Conservation (phyloP, 2,888 invertebrate genomes). For the Heliconius ismenius region DNA sequence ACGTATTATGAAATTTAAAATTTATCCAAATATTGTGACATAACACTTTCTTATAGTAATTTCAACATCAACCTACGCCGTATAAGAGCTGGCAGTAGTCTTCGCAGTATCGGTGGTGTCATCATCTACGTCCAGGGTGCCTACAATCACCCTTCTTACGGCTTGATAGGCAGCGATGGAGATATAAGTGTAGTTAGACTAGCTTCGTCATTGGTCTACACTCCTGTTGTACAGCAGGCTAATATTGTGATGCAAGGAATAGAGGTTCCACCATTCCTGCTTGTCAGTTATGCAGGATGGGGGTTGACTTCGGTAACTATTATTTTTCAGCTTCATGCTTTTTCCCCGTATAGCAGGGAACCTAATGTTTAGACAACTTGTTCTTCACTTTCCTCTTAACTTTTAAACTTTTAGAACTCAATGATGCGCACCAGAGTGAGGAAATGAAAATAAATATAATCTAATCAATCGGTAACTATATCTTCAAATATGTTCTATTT, state of each 20-base stretch:
- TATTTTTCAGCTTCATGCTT: neutral
- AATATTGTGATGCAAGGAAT: constrained; percentile 47
- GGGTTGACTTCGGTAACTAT: constrained; percentile 53
- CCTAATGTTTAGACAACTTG: neutral
- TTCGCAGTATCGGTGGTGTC: constrained; percentile 57
- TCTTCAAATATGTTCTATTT: too few relatives aligned
- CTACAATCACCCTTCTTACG: constrained; percentile 57
- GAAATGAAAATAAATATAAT: too few relatives aligned
- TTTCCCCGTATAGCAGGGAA: neutral
- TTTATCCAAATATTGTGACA: neutral
- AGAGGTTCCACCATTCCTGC: constrained; percentile 48
- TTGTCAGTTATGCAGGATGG: constrained; percentile 61
- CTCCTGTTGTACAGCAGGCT: constrained; percentile 47
- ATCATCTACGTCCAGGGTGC: constrained; percentile 46
- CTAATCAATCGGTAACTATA: too few relatives aligned
- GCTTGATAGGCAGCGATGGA: constrained; percentile 47
- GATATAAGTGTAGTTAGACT: constrained; percentile 58
- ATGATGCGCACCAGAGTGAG: neutral
- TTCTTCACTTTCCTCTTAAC: neutral
- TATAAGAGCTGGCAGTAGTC: constrained; percentile 59
- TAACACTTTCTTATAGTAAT: constrained; percentile 32
- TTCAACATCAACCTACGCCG: constrained; percentile 52
- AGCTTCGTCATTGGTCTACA: constrained; percentile 43
- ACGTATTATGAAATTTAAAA: too few relatives aligned
- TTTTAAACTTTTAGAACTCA: neutral